Base-by-base conservation (phyloP, 2,888 invertebrate genomes). In the Patella ulyssiponensis region DNA sequence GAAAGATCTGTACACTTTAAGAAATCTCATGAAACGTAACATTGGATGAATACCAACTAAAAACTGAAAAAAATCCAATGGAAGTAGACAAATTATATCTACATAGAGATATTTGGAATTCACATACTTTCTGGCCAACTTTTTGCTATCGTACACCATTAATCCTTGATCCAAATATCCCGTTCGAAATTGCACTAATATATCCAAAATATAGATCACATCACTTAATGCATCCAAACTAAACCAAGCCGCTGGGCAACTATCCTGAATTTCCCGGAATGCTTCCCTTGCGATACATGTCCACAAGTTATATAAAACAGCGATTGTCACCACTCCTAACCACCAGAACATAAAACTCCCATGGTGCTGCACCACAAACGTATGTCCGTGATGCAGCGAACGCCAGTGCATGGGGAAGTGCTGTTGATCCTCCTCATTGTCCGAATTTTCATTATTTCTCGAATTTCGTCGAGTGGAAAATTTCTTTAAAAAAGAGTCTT, bases 321-420 rank as follows among this genome's bases (percentile, higher is more conserved):
- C 96, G 83, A 95, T 92, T 73, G 98, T 97, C 86, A 97, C 94
- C 82, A 97, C 92, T 94, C 96, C 95, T 86, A 98, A 93, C 98
- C 98, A 98, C 92, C 97, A 96, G 93, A 97, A 98, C 93, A 97
- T 97, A 92, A 97, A 96, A 92, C 96, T 97, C 89, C 97, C 97
- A 92, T 98, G 97, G 0, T 98, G 98, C 92, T 98, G 97, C 85
- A 98, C 96, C 75, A 98, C 91, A 69, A 86, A 85, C 9, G 81
- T 75, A n/a, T 81, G 69, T 17, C 74, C 71, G 9, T 71, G 75
- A 69, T 78, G 80, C 17, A 69, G 75, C 1, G 76, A 20, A 17
- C 77, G 69, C 73, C 71, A 71, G 27, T 54, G 23, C 73, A 53
- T n/a, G 73, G 73, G 23, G 15, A 23, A 54, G 52, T 51, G 44